Percentiles rank a stretch among this genome's conserved stretches.
phyloP scores from a whole-genome alignment of 2,797 vertebrate species.

The Peromyscus attwateri region DNA sequence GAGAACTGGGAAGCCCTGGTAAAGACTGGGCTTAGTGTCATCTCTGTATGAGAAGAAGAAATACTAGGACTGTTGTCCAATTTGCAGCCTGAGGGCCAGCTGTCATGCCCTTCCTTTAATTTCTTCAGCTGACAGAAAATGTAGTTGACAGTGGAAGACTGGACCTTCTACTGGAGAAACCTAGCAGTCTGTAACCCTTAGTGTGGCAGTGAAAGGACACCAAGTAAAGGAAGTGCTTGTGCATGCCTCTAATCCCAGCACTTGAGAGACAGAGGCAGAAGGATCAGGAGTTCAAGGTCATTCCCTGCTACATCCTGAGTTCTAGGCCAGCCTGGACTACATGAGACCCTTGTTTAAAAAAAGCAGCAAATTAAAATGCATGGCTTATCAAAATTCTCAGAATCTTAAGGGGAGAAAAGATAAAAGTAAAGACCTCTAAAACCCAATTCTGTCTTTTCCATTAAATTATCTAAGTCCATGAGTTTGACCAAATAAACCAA shows the following conservation, averaged over 20 bases:
- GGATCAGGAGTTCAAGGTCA: not conserved
- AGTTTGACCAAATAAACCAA: constrained; percentile 30
- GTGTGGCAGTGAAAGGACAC: not conserved
- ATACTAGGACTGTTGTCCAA: not conserved
- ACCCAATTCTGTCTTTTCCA: constrained; percentile 27
- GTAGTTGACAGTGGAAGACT: not conserved
- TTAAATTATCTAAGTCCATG: not conserved
- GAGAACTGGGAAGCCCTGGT: not conserved
- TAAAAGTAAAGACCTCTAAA: not conserved
- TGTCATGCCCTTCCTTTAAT: not conserved
- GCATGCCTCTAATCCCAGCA: not conserved
- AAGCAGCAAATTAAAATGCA: not conserved
- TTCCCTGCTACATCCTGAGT: not conserved
- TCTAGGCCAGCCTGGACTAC: not conserved
- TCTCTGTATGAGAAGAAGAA: not conserved
- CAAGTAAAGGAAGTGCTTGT: not conserved
- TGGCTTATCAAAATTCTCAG: constrained; percentile 36
- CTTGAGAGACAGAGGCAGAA: not conserved
- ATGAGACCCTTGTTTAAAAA: not conserved
- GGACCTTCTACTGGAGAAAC: not conserved
- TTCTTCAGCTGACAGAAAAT: not conserved
- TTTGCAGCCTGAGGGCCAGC: not conserved
- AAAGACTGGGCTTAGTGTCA: not conserved
- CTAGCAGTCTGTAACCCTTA: not conserved
- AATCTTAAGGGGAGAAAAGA: not conserved